phyloP scores from a whole-genome alignment of 2,888 invertebrate genomes.

The Pegoplata infirma region DNA sequence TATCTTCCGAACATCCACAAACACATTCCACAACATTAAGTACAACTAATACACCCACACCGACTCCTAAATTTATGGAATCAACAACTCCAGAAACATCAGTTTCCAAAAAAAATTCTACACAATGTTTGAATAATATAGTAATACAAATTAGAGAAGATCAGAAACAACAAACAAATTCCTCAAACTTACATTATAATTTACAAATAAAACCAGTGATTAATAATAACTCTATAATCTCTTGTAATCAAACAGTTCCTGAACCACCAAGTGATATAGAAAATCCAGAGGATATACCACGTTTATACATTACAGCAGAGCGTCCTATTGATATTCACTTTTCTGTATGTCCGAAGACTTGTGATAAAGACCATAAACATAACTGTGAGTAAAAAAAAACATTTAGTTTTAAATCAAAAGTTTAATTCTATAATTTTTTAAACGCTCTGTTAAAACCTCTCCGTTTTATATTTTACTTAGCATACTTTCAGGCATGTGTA shows the following conservation, averaged over 20 bases:
- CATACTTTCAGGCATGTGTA: no score
- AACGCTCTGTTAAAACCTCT: no score
- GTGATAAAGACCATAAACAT: conserved; percentile 70
- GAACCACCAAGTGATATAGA: conserved; percentile 22
- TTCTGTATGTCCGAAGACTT: conserved; percentile 69
- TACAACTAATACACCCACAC: conserved; percentile 35
- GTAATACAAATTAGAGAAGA: conserved; percentile 24
- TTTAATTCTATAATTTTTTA: no score
- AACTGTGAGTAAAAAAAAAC: conserved; percentile 65
- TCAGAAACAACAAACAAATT: background rate
- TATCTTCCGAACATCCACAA: background rate
- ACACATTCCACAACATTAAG: conserved; percentile 6
- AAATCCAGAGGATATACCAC: no score
- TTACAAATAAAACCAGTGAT: conserved; percentile 68
- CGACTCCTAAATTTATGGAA: conserved; percentile 25
- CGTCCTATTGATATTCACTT: conserved; percentile 72
- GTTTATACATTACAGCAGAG: conserved; percentile 70
- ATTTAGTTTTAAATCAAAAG: no score
- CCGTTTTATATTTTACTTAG: no score
- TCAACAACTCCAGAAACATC: background rate
- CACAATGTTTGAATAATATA: background rate
- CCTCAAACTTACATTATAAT: conserved; percentile 61
- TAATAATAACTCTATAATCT: conserved; percentile 37
- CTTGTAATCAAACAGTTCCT: conserved; percentile 49
- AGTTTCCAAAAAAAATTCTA: background rate